Evolutionary conservation across 2,888 invertebrate species (phyloP).

Genomic region (Camptogramma bilineatum): DNA sequence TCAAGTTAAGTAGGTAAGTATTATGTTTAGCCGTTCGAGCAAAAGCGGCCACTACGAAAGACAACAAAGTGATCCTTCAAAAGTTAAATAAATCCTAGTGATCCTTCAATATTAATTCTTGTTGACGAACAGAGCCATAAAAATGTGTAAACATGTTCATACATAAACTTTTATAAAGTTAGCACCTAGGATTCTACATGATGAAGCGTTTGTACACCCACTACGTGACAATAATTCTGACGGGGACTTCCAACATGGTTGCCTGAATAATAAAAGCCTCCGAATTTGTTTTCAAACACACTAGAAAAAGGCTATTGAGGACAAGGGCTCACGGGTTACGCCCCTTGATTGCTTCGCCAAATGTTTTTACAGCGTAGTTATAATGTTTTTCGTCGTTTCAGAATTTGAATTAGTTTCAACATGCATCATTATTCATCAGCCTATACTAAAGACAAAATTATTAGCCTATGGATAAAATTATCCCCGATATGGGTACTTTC

Average conservation of each 20-base stretch:
- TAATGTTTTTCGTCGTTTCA: slow-evolving; percentile 30
- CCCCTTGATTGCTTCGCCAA: slow-evolving; percentile 48
- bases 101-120: neutral
- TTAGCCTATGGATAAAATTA: no score
- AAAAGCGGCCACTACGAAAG: no score
- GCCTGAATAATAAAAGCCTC: slow-evolving; percentile 27
- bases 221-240: slow-evolving; percentile 1
- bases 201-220: neutral
- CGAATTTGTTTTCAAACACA: slow-evolving; percentile 39
- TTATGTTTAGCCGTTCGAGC: no score
- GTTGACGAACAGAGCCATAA: neutral
- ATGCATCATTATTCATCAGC: neutral
- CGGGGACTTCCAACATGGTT: slow-evolving; percentile 1
- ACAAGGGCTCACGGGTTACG: slow-evolving; percentile 47
- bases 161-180: neutral
- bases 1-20: no score
- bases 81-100: neutral
- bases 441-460: no score
- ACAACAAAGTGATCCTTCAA: no score
- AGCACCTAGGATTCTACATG: neutral
- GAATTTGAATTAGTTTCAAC: slow-evolving; percentile 2
- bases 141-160: neutral
- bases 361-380: slow-evolving; percentile 35
- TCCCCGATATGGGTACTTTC: neutral
- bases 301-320: slow-evolving; percentile 31